Base-by-base conservation (phyloP, 64 coral and sea anemone species). In the Stichodactyla helianthus region DNA sequence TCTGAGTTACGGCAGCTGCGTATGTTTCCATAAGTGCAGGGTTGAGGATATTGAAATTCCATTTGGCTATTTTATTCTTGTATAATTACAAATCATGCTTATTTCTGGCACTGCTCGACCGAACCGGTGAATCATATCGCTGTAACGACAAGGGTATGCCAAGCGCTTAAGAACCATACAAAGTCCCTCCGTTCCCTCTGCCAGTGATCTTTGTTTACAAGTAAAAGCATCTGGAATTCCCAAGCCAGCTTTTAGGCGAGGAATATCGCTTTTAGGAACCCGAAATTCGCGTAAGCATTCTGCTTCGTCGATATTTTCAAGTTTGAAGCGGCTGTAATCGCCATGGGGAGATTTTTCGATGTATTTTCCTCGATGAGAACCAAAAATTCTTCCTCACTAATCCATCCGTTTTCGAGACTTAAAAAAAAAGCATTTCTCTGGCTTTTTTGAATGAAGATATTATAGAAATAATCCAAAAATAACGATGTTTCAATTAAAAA, bases 201-300 rank as follows among this genome's bases (percentile, higher is more conserved):
- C 7, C 7, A 60, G 0, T 25, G 83, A 35, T 84, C 83, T 54
- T 84, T 84, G 83, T 11, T 84, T 0, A 55, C 83, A 84, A 19
- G 52, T 70, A 61, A 90, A 78, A n/a, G 59, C 55, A 59, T 79
- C 89, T 31, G 89, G 82, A 77, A 89, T 74, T 44, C 52, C 63
- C 50, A 89, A 83, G 53, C 61, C 61, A 23, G 26, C 88, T 27
- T 25, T 60, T 17, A 90, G 53, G 18, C n/a, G 16, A 56, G 82
- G 83, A 28, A 90, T 54, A 77, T 88, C 70, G 17, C 28, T 71
- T 79, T 88, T 88, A 54, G 55, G 74, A 31, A 88, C 76, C 15
- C 86, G 86, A 79, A 88, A 88, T 53, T 79, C 74, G 6, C 58
- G 70, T 27, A 88, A 88, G 23, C 71, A 88, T 56, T 88, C 86